phyloP scores from a whole-genome alignment of 1,140 invertebrate species.

The Drosophila truncata region DNA sequence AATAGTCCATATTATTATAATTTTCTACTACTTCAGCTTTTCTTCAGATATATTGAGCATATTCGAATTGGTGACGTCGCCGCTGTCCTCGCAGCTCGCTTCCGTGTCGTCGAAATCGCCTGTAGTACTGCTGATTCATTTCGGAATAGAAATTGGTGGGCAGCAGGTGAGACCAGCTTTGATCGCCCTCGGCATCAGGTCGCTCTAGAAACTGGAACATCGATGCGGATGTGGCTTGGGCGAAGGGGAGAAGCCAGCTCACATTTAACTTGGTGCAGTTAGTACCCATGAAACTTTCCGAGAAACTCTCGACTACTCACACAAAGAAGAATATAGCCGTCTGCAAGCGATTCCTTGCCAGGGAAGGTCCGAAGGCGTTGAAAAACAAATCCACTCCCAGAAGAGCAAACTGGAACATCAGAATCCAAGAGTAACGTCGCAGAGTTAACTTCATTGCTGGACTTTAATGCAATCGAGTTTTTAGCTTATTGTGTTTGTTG shows the following conservation, averaged over 20 bases:
- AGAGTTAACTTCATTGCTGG: constrained; percentile 78
- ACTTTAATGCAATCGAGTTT: not conserved
- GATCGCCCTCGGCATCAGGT: constrained; percentile 15
- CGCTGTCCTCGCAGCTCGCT: not conserved
- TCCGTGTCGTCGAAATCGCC: constrained; percentile 41
- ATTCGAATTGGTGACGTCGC: constrained; percentile 45
- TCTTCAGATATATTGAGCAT: constrained; percentile 48
- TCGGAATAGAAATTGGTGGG: constrained; percentile 67
- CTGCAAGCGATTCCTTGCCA: constrained; percentile 63
- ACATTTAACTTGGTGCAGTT: too few relatives aligned
- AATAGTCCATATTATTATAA: too few relatives aligned
- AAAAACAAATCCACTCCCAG: constrained; percentile 72
- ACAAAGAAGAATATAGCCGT: constrained; percentile 77
- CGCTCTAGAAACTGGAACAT: constrained; percentile 58
- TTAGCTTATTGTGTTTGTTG: constrained; percentile 8
- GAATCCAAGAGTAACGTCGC: constrained; percentile 71
- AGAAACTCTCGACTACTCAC: constrained; percentile 53
- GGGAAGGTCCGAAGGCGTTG: constrained; percentile 74
- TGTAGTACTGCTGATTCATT: constrained; percentile 71
- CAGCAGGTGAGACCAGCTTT: constrained; percentile 48
- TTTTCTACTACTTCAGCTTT: too few relatives aligned
- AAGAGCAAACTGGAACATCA: constrained; percentile 67
- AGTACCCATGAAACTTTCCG: not conserved
- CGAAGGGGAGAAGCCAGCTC: constrained; percentile 3
- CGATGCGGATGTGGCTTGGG: constrained; percentile 27